Base-by-base conservation (phyloP, 2,888 invertebrate genomes). In the Charanyca ferruginea region DNA sequence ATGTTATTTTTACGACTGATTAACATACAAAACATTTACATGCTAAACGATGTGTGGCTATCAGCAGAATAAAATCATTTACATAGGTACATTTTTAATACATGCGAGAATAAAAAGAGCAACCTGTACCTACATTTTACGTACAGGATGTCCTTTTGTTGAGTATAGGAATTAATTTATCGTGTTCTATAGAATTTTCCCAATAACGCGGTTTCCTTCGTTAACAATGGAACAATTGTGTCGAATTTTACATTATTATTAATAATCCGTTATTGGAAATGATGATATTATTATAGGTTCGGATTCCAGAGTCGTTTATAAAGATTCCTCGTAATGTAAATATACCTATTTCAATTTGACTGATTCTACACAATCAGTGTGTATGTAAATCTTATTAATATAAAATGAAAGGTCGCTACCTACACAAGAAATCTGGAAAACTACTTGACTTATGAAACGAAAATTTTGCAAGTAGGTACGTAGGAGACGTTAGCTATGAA, bases 21-120 rank as follows among this genome's bases (percentile, higher is more conserved):
- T n/a, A n/a, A n/a, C n/a, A n/a, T n/a, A n/a, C n/a, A 28, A 28
- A 28, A 28, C 28, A 28, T 28, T 28, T 7, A 28, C 28, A 5
- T 28, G 28, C 4, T 28, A 5, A 5, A 28, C 28, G 7, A 7
- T 5, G 7, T 28, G 28, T 28, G 28, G 38, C 32, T 53, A 53
- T 62, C 62, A 61, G 62, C 53, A n/a, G 22, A 25, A 49, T 41
- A 63, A 41, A 68, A 3, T 42, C n/a, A 9, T 49, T 1, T 32
- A 11, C 32, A 35, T 20, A n/a, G 28, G 4, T 32, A 22, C 44
- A 32, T 49, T 28, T n/a, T 59, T 48, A 16, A 60, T 42, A 48
- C 11, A 5, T 9, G 41, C 1, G 23, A n/a, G n/a, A 42, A 41
- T 47, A 22, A 49, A 28, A 22, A 11, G 18, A 47, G 25, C 25